Conservation (phyloP, 2,113 vertebrate genomes). For the Riparia riparia region DNA sequence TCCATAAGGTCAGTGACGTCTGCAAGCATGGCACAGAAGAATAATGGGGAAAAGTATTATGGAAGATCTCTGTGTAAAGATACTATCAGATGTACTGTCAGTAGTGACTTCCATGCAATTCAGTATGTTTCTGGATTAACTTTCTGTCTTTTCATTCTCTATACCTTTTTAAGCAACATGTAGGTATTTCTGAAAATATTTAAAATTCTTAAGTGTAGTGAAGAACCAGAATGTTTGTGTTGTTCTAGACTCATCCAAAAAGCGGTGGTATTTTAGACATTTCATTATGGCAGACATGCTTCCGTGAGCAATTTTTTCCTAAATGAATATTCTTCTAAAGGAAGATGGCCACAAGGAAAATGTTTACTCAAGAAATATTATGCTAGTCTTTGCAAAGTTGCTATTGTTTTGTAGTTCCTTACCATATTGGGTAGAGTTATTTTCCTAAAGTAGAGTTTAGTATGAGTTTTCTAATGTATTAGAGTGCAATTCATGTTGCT, state of each 20-base stretch:
- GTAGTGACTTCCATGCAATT: neutral
- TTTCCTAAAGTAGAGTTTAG: neutral
- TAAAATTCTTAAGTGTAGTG: neutral
- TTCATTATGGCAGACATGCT: neutral
- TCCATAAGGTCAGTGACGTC: slow-evolving; percentile 89
- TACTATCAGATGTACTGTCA: neutral
- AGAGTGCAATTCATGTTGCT: neutral
- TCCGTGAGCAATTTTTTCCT: neutral
- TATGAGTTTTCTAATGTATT: neutral
- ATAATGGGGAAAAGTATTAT: rapidly evolving
- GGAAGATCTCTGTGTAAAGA: neutral
- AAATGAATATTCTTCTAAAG: neutral
- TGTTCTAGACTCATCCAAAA: neutral
- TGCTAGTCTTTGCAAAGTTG: neutral
- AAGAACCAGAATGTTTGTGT: neutral
- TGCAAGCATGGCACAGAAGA: neutral
- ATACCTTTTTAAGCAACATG: neutral
- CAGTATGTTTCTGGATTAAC: neutral
- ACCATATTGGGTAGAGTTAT: neutral
- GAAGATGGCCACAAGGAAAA: neutral
- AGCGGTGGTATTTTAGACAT: neutral
- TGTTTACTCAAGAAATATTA: neutral
- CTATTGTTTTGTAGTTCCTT: neutral
- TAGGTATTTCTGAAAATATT: neutral
- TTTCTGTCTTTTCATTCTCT: neutral